A percentile compares a stretch with the other conserved stretches of the same genome.
Evolutionary conservation across 2,797 vertebrate species (phyloP).

Genomic region (Psittacula echo): DNA sequence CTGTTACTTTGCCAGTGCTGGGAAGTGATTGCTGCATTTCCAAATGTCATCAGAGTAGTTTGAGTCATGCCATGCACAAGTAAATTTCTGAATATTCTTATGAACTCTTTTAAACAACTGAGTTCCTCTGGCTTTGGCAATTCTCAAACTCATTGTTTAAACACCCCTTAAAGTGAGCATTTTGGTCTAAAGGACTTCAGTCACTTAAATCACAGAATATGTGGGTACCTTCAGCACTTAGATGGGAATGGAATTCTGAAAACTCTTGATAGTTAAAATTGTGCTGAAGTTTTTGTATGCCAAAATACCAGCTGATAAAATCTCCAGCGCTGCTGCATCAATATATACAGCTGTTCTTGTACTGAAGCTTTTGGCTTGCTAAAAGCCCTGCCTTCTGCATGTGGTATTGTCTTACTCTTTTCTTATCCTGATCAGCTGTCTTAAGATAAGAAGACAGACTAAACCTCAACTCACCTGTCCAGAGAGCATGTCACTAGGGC

Average conservation of each 20-base stretch:
- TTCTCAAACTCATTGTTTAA: neutral
- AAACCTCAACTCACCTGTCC: neutral
- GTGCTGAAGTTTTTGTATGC: neutral
- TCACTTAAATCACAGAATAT: constrained; percentile 4
- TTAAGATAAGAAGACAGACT: neutral
- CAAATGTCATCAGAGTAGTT: neutral
- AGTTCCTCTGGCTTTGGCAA: neutral
- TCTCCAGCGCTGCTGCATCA: neutral
- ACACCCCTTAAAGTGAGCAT: neutral
- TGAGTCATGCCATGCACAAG: constrained; percentile 4
- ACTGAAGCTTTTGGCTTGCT: neutral
- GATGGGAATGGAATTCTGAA: neutral
- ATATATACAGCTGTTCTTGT: neutral
- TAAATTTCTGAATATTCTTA: constrained; percentile 7
- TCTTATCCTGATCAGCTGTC: neutral
- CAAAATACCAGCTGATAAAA: neutral
- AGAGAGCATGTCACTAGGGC: neutral
- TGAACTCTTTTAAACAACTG: neutral
- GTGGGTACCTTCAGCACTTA: neutral
- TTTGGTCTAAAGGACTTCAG: neutral
- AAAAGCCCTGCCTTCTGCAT: neutral
- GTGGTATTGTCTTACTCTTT: neutral
- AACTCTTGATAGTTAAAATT: neutral
- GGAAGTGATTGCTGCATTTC: constrained; percentile 12
- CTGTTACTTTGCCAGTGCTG: neutral